Conservation (phyloP, 2,113 vertebrate genomes). For the Menura novaehollandiae region DNA sequence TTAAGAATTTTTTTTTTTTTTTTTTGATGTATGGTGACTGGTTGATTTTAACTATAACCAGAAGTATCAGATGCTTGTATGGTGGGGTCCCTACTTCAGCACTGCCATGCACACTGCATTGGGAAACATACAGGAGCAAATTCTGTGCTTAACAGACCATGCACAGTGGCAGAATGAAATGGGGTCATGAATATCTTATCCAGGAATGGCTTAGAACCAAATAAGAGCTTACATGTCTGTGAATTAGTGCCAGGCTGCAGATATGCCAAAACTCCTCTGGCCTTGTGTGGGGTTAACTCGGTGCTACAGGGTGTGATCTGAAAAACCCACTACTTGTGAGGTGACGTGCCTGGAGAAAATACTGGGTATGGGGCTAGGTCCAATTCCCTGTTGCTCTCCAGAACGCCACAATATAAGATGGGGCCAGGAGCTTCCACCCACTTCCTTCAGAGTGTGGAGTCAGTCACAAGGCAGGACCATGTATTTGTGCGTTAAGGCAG, state of each 20-base stretch:
- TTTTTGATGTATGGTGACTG: background rate
- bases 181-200: background rate
- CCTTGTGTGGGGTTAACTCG: background rate
- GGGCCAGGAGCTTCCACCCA: background rate
- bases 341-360: background rate
- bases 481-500: background rate
- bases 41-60: background rate
- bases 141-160: background rate
- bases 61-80: background rate
- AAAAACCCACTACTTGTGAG: background rate
- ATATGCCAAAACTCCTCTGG: background rate
- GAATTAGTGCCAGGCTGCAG: background rate
- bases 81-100: background rate
- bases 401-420: rapidly evolving
- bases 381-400: background rate
- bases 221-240: background rate
- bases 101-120: background rate
- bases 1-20: background rate
- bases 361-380: background rate
- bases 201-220: background rate
- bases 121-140: rapidly evolving
- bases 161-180: background rate
- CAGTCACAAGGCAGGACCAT: background rate
- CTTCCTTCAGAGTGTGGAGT: background rate
- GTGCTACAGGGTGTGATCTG: background rate